Evolutionary conservation across 2,888 invertebrate species (phyloP).

Genomic region (Creontiades dilutus): DNA sequence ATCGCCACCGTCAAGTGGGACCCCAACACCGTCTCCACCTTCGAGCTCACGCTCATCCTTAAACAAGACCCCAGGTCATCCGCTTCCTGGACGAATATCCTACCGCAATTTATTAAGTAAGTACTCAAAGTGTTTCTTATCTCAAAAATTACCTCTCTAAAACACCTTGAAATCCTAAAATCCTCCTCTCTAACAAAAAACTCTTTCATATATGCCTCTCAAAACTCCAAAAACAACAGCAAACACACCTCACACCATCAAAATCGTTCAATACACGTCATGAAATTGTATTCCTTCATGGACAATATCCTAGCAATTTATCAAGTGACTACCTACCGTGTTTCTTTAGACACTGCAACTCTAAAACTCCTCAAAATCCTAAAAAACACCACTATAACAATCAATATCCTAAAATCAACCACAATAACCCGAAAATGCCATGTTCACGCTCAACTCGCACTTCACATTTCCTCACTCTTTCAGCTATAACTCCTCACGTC

Average conservation of each 20-base stretch:
- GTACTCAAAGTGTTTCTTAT: slow-evolving; percentile 78
- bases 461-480: too few species aligned
- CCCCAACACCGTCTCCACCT: slow-evolving; percentile 92
- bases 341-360: too few species aligned
- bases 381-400: neutral
- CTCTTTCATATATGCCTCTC: too few species aligned
- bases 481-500: too few species aligned
- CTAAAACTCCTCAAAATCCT: neutral
- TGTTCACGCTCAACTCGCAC: too few species aligned
- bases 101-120: slow-evolving; percentile 95
- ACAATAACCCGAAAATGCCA: too few species aligned
- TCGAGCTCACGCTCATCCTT: slow-evolving; percentile 92
- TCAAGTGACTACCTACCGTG: too few species aligned
- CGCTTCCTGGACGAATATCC: slow-evolving; percentile 88
- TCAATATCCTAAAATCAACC: neutral
- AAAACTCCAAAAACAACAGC: too few species aligned
- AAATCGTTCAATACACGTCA: too few species aligned
- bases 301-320: too few species aligned
- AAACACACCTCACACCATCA: too few species aligned
- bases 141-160: neutral
- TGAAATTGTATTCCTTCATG: too few species aligned
- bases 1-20: slow-evolving; percentile 92
- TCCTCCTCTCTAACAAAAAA: neutral
- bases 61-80: slow-evolving; percentile 87
- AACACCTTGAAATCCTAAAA: neutral